Evolutionary conservation across 2,113 vertebrate genomes (phyloP).

Genomic region (Varanus komodoensis): DNA sequence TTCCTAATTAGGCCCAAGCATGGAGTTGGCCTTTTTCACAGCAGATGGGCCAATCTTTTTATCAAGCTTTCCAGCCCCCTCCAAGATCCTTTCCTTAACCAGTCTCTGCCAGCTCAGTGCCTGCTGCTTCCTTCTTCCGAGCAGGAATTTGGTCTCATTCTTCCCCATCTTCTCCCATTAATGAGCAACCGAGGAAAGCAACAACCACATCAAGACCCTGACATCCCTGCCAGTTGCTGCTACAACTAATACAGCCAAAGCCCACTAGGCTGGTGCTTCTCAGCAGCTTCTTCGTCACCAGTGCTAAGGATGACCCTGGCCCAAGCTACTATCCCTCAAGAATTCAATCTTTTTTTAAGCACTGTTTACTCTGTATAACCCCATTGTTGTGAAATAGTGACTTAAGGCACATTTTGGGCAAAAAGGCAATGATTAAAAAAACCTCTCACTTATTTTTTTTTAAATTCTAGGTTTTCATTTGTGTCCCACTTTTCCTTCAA

Average conservation of each 20-base stretch:
- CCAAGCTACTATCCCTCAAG: neutral
- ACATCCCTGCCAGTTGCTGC: neutral
- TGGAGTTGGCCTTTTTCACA: too few species aligned
- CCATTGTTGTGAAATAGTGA: neutral
- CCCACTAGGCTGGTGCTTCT: too few species aligned
- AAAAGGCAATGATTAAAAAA: neutral
- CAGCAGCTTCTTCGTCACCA: too few species aligned
- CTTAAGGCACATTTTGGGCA: neutral
- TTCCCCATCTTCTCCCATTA: neutral
- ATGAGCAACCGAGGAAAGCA: neutral
- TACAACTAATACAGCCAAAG: too few species aligned
- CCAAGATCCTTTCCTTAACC: too few species aligned
- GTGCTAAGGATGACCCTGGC: too few species aligned
- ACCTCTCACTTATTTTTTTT: neutral
- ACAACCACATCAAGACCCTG: neutral
- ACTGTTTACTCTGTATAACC: neutral
- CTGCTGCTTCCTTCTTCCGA: neutral
- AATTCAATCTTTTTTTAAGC: neutral
- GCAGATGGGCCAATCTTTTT: too few species aligned
- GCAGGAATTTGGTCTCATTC: neutral
- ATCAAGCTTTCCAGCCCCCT: too few species aligned
- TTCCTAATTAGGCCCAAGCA: too few species aligned
- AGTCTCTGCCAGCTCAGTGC: too few species aligned
- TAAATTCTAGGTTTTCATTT: neutral
- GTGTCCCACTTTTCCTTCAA: neutral